Evolutionary conservation across 30 jellyfish, hydroid and myxozoan species (phyloP).

Genomic region (Hydractinia echinata): DNA sequence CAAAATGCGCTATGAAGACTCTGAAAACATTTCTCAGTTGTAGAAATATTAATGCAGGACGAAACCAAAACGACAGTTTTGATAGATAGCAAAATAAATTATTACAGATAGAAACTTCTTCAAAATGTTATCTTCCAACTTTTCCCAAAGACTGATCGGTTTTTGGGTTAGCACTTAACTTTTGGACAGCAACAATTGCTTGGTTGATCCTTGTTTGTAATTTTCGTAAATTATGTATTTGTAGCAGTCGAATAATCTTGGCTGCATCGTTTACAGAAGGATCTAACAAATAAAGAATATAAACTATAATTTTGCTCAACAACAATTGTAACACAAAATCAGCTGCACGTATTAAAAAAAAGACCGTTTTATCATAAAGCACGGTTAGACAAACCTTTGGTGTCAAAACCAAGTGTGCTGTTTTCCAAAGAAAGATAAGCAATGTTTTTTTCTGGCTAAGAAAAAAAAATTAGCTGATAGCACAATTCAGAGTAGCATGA

Average conservation of each 20-base stretch:
- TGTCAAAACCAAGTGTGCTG: conserved; percentile 11
- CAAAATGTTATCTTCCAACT: background rate
- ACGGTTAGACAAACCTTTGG: conserved; percentile 9
- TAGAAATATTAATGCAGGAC: too few species aligned
- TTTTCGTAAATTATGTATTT: conserved; percentile 79
- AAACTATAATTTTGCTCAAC: background rate
- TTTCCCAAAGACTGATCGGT: conserved; percentile 96
- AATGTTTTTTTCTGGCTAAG: background rate
- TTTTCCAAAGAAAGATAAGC: background rate
- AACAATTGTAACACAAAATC: background rate
- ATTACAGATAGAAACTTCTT: too few species aligned
- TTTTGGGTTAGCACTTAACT: conserved; percentile 86
- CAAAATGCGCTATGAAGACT: too few species aligned
- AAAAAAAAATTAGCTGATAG: background rate
- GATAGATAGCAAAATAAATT: too few species aligned
- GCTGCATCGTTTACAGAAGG: conserved; percentile 87
- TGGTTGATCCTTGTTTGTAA: conserved; percentile 86
- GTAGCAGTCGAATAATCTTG: conserved; percentile 84
- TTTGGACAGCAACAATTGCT: conserved; percentile 89
- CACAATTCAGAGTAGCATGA: too few species aligned
- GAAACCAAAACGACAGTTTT: too few species aligned
- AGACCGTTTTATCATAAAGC: background rate
- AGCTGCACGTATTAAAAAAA: too few species aligned
- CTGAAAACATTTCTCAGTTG: too few species aligned
- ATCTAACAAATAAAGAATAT: conserved; percentile 36